phyloP scores from a whole-genome alignment of 1,140 invertebrate genomes.

The Drosophila mojavensis region DNA sequence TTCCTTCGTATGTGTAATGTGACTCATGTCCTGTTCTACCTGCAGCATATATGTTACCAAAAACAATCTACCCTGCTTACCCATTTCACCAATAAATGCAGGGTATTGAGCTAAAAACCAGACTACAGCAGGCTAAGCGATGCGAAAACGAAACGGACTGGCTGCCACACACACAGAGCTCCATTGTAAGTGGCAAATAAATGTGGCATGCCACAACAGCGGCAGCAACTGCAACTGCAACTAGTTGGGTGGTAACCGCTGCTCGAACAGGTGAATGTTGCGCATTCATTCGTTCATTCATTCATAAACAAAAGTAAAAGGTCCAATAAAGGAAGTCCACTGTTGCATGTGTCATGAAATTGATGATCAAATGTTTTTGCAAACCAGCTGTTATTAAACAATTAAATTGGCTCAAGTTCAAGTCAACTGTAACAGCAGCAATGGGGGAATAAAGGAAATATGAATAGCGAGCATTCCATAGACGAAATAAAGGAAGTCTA shows the following conservation, averaged over 20 bases:
- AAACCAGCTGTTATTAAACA: slow-evolving; percentile 6
- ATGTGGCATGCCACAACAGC: slow-evolving; percentile 51
- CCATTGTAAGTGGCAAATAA: slow-evolving; percentile 12
- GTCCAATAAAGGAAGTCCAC: slow-evolving; percentile 43
- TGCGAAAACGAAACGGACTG: slow-evolving; percentile 17
- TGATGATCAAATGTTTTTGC: slow-evolving; percentile 1
- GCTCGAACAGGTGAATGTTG: slow-evolving; percentile 25
- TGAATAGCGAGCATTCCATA: neutral
- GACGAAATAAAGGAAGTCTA: slow-evolving; percentile 19
- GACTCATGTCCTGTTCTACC: too few relatives aligned
- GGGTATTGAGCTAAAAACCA: slow-evolving; percentile 7
- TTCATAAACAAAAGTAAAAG: slow-evolving; percentile 55
- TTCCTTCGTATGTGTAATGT: too few relatives aligned
- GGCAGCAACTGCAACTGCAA: slow-evolving; percentile 15
- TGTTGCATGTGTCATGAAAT: slow-evolving; percentile 30
- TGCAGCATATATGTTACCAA: too few relatives aligned
- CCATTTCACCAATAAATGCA: neutral
- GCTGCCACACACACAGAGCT: slow-evolving; percentile 18
- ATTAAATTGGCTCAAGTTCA: slow-evolving; percentile 40
- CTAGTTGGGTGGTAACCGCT: slow-evolving; percentile 4
- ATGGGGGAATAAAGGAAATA: neutral
- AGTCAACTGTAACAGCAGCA: slow-evolving; percentile 16
- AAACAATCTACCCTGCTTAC: too few relatives aligned
- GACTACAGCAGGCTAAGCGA: slow-evolving; percentile 37
- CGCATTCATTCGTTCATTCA: slow-evolving; percentile 61